Conservation (phyloP, 2,113 vertebrate genomes). For the Turdus rufiventris region DNA sequence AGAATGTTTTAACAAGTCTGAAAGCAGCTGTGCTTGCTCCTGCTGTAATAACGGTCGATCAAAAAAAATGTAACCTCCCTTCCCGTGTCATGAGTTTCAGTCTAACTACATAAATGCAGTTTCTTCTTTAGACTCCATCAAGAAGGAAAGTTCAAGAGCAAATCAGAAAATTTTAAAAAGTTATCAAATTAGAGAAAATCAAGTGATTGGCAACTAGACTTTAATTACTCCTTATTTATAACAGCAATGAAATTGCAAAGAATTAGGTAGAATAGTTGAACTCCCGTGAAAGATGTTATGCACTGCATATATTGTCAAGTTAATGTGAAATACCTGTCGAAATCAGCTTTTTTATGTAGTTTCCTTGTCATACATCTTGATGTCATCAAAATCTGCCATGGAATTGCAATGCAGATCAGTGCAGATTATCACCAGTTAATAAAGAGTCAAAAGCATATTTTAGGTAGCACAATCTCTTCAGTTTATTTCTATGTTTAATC, state of each 20-base stretch:
- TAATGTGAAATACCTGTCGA: slow-evolving; percentile 68
- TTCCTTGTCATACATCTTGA: slow-evolving; percentile 60
- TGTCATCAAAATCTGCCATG: slow-evolving; percentile 67
- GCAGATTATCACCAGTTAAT: slow-evolving; percentile 70
- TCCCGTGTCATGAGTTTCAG: background rate
- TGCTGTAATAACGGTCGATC: background rate
- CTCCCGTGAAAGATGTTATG: slow-evolving; percentile 55
- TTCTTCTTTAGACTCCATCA: slow-evolving; percentile 12
- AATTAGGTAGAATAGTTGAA: slow-evolving; percentile 43
- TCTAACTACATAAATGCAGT: background rate
- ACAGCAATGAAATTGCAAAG: slow-evolving; percentile 52
- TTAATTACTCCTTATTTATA: slow-evolving; percentile 69
- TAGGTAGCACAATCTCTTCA: slow-evolving; percentile 28
- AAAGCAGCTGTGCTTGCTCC: background rate
- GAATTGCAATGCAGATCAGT: slow-evolving; percentile 64
- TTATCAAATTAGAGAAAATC: slow-evolving; percentile 58
- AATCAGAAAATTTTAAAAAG: slow-evolving; percentile 58
- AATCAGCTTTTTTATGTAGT: slow-evolving; percentile 49
- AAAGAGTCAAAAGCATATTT: slow-evolving; percentile 34
- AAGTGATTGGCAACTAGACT: slow-evolving; percentile 60
- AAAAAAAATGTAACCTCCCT: background rate
- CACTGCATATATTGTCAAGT: slow-evolving; percentile 29
- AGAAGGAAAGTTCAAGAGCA: slow-evolving; percentile 54
- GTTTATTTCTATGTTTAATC: slow-evolving; percentile 51
- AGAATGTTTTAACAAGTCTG: background rate